Base-by-base conservation (phyloP, 2,113 vertebrate genomes). In the Merops nubicus region DNA sequence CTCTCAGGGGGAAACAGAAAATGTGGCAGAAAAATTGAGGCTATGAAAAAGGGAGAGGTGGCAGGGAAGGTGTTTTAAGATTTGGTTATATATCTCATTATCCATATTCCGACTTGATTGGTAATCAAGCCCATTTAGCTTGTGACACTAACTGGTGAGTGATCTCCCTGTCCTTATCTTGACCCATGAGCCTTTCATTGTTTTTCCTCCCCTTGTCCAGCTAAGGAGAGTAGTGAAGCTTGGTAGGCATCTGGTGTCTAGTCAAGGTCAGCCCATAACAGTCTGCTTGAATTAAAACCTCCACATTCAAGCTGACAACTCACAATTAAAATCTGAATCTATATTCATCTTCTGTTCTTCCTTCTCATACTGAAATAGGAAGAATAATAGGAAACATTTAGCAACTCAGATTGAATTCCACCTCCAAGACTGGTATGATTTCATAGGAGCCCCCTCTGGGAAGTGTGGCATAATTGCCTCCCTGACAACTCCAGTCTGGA, bases 141-240 rank as follows among this genome's bases (percentile, higher is more conserved):
- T n/a, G n/a, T n/a, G n/a, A n/a, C n/a, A n/a, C n/a, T n/a, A 82
- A 26, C 1, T 18, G 38, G 8, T 9, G 4, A 53, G 29, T 25
- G 7, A 59, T 31, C 40, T 73, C 74, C 64, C 22, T 42, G 11
- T n/a, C 51, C 45, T 47, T 53, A 60, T 20, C 33, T 31, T 5
- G 1, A 62, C 9, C 31, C 53, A 34, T 3, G 0, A 72, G 6
- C 11, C 19, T 72, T 62, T 23, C 13, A 26, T 19, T 3, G 4
- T 17, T 6, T 0, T 18, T 62, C 84, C 34, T 12, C 40, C 6
- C 36, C 19, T 36, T 29, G 4, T 38, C 62, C 63, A 80, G 73
- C 21, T 31, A 16, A 63, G 19, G 8, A 83, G 8, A 9, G 38
- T 20, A 65, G 10, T 18, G 33, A 65, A 8, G 12, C 22, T 67